Evolutionary conservation across 2,888 invertebrate genomes (phyloP).

Genomic region (Hedya salicella): DNA sequence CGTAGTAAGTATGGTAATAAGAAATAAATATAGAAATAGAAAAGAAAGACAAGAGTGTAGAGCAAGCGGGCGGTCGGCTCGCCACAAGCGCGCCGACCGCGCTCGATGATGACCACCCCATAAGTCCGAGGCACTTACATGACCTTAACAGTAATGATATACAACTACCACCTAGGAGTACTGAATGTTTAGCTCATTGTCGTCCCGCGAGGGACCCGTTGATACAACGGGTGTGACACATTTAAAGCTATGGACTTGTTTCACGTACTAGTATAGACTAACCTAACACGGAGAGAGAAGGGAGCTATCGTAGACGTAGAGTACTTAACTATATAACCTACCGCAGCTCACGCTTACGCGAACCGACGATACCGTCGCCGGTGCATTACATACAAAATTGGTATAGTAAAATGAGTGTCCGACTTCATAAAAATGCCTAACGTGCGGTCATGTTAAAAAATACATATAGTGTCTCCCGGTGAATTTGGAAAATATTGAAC

Average conservation of each 20-base stretch:
- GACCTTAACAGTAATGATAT: slow-evolving; percentile 83
- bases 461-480: slow-evolving; percentile 71
- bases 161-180: slow-evolving; percentile 80
- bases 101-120: slow-evolving; percentile 72
- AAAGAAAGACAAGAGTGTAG: slow-evolving; percentile 30
- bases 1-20: slow-evolving; percentile 48
- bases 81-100: slow-evolving; percentile 41
- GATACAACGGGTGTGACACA: slow-evolving; percentile 82
- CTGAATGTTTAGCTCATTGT: slow-evolving; percentile 74
- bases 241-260: slow-evolving; percentile 85
- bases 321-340: slow-evolving; percentile 76
- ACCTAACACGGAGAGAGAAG: slow-evolving; percentile 81
- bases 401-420: slow-evolving; percentile 78
- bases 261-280: slow-evolving; percentile 79
- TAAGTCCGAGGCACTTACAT: slow-evolving; percentile 82
- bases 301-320: slow-evolving; percentile 79
- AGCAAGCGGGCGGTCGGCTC: slow-evolving; percentile 30
- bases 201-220: slow-evolving; percentile 77
- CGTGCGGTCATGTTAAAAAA: slow-evolving; percentile 76
- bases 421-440: slow-evolving; percentile 75
- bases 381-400: slow-evolving; percentile 80
- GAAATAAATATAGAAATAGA: slow-evolving; percentile 48
- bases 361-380: slow-evolving; percentile 69
- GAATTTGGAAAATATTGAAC: slow-evolving; percentile 71
- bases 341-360: slow-evolving; percentile 75